Evolutionary conservation across 2,888 invertebrate genomes (phyloP).

Genomic region (Podotricha telesiphe): DNA sequence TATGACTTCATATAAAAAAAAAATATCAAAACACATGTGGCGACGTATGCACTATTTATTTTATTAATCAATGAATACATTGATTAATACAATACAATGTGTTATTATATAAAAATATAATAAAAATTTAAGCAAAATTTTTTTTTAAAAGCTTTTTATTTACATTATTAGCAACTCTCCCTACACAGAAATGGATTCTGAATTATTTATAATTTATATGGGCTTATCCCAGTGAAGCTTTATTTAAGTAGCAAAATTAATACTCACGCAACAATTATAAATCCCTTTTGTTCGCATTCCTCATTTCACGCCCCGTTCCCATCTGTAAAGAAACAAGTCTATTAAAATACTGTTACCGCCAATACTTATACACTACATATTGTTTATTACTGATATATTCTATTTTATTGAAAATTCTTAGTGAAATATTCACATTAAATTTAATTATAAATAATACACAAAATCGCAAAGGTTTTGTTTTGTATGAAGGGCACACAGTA

Average conservation of each 20-base stretch:
- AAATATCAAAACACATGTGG: too few relatives aligned
- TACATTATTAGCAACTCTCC: too few relatives aligned
- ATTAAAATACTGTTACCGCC: not conserved
- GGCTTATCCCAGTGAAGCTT: not conserved
- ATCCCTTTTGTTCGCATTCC: constrained; percentile 74
- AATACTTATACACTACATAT: not conserved
- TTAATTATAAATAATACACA: constrained; percentile 2
- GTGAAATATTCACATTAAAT: too few relatives aligned
- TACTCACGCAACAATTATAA: constrained; percentile 72
- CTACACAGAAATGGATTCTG: not conserved
- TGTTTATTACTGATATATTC: not conserved
- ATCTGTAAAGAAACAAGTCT: constrained; percentile 66
- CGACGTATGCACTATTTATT: too few relatives aligned
- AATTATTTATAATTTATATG: not conserved
- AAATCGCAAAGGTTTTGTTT: constrained; percentile 2
- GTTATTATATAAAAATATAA: too few relatives aligned
- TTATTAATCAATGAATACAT: too few relatives aligned
- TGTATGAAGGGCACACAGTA: constrained; percentile 3
- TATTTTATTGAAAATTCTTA: not conserved
- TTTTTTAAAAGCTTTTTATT: too few relatives aligned
- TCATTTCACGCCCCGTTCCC: constrained; percentile 61
- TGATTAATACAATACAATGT: too few relatives aligned
- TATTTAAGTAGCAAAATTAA: constrained; percentile 35
- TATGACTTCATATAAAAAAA: too few relatives aligned
- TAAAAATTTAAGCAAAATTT: too few relatives aligned